These are phyloP conservation scores for Hemiscyllium ocellatum DNA, from an alignment of 2,113 vertebrate genomes.

Conservation along the genomic window DNA sequence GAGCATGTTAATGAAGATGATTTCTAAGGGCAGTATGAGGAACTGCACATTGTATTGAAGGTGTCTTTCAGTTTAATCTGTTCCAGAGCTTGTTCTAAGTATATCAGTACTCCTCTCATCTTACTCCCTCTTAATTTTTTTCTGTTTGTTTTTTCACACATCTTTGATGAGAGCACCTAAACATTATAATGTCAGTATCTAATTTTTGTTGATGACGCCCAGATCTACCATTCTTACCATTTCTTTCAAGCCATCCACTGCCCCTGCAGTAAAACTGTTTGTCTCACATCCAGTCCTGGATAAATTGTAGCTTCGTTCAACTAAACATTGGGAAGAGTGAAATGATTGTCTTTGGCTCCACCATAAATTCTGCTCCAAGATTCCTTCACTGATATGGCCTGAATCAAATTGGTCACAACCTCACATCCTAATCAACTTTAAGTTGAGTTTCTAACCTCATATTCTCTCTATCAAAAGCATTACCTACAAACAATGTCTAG, in stretches of 20 bases:
- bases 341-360: not conserved
- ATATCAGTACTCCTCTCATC: not conserved
- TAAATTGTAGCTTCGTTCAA: not conserved
- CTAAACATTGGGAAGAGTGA: not conserved
- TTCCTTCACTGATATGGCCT: not conserved
- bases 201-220: not conserved
- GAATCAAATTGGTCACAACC: not conserved
- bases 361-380: not conserved
- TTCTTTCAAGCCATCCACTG: not conserved
- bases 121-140: not conserved
- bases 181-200: not conserved
- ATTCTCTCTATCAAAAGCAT: not conserved
- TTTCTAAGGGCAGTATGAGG: not conserved
- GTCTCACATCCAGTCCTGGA: not conserved
- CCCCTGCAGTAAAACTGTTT: not conserved
- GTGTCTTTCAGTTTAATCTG: not conserved
- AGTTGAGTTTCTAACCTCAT: not conserved
- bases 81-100: not conserved
- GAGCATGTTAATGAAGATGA: not conserved
- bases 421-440: not conserved
- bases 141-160: not conserved
- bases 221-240: not conserved
- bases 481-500: not conserved
- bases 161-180: not conserved
- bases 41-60: not conserved